Evolutionary conservation across 2,797 vertebrate species (phyloP).

Genomic region (Danionella dracula): DNA sequence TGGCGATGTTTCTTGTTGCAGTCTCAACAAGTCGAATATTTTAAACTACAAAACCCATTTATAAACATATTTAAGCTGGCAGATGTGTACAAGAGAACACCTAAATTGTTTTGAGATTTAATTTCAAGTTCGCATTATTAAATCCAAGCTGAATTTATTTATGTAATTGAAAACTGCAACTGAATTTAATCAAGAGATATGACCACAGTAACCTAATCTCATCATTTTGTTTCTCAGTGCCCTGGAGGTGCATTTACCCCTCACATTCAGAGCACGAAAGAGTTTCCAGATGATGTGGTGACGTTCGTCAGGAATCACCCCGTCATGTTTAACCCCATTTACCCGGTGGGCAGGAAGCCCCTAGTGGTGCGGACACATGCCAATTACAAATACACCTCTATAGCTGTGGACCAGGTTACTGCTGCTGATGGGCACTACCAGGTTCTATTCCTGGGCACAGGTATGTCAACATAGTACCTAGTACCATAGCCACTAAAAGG

Average conservation of each 20-base stretch:
- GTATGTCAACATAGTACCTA: constrained; percentile 53
- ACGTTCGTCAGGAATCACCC: constrained; percentile 95
- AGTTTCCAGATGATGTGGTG: constrained; percentile 96
- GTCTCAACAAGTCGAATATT: too few relatives aligned
- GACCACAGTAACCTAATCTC: background rate
- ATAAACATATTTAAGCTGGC: too few relatives aligned
- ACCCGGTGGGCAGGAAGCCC: constrained; percentile 84
- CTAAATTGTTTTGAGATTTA: too few relatives aligned
- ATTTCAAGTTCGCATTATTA: too few relatives aligned
- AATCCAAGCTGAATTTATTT: too few relatives aligned
- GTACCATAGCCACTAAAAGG: background rate
- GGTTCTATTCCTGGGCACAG: constrained; percentile 92
- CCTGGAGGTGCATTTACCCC: constrained; percentile 96
- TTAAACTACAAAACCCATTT: too few relatives aligned
- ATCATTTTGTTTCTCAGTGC: constrained; percentile 66
- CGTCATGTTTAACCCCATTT: constrained; percentile 93
- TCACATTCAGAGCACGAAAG: constrained; percentile 85
- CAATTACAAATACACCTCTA: constrained; percentile 89
- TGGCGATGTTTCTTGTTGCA: too few relatives aligned
- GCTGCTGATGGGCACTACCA: constrained; percentile 93
- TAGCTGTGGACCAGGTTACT: constrained; percentile 88
- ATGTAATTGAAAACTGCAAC: too few relatives aligned
- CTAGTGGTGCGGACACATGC: constrained; percentile 86
- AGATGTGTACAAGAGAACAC: too few relatives aligned
- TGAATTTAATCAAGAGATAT: background rate